These are phyloP conservation scores for Athetis lepigone DNA, from an alignment of 2,888 invertebrate species.

Conservation along the genomic window DNA sequence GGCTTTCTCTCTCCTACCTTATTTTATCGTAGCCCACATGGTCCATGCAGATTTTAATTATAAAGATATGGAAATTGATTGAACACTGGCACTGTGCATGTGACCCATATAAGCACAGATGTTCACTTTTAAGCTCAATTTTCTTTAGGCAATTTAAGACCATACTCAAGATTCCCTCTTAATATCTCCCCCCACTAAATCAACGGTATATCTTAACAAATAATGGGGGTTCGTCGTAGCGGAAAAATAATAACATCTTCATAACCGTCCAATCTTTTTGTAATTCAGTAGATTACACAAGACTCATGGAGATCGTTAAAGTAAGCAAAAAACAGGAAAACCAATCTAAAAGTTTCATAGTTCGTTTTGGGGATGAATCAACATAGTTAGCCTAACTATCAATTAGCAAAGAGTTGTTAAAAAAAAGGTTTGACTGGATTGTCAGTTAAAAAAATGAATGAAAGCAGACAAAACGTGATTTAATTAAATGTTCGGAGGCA, in stretches of 20 bases:
- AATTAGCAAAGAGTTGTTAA: conserved; percentile 34
- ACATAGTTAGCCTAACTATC: conserved; percentile 35
- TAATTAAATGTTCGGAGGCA: conserved; percentile 43
- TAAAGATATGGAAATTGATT: too few relatives aligned
- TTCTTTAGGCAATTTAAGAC: not conserved
- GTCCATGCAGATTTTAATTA: too few relatives aligned
- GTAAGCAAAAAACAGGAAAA: conserved; percentile 8
- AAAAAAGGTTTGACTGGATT: conserved; percentile 32
- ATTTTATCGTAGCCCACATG: too few relatives aligned
- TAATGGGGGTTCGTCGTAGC: not conserved
- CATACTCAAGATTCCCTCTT: not conserved
- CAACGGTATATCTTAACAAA: not conserved
- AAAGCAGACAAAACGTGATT: conserved; percentile 26
- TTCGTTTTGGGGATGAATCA: conserved; percentile 20
- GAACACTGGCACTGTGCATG: not conserved
- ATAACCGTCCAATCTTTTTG: conserved; percentile 1
- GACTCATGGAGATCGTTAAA: not conserved
- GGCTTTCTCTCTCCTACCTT: too few relatives aligned
- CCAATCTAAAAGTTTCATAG: not conserved
- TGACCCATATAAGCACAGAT: too few relatives aligned
- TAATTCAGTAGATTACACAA: not conserved
- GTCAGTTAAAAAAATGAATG: conserved; percentile 17
- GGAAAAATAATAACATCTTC: not conserved
- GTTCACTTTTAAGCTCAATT: too few relatives aligned
- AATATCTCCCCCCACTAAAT: not conserved